A percentile compares a stretch with the other conserved stretches of the same genome.
phyloP scores from a whole-genome alignment of 64 coral and sea anemone genomes.

The Pocillopora verrucosa region DNA sequence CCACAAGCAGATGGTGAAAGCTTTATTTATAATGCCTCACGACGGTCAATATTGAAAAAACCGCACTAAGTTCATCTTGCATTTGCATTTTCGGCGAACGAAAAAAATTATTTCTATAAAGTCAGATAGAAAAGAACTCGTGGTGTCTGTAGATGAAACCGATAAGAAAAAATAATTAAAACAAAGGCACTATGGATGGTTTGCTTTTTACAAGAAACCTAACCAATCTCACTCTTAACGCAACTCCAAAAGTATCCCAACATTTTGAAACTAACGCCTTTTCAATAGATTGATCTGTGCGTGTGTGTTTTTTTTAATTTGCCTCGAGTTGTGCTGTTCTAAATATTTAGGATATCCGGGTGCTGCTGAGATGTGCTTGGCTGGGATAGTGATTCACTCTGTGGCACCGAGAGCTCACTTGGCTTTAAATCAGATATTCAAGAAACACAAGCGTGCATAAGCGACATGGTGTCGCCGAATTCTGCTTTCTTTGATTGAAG shows the following conservation, averaged over 20 bases:
- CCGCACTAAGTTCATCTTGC: conserved; percentile 1
- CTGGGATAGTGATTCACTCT: background rate
- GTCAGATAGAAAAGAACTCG: conserved; percentile 1
- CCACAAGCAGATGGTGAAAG: conserved; percentile 23
- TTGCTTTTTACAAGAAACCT: background rate
- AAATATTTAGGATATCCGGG: background rate
- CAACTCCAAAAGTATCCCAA: background rate
- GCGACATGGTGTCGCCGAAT: conserved; percentile 18
- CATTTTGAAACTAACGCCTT: background rate
- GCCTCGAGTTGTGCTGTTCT: background rate
- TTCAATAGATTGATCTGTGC: background rate
- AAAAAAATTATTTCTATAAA: conserved; percentile 34
- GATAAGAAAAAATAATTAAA: conserved; percentile 25
- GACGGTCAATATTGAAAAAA: conserved; percentile 27
- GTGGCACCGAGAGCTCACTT: conserved; percentile 1
- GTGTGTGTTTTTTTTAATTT: background rate
- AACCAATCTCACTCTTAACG: background rate
- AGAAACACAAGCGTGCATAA: background rate
- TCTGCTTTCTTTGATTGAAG: conserved; percentile 3
- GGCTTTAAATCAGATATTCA: conserved; percentile 25
- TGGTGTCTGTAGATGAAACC: conserved; percentile 24
- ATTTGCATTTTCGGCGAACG: conserved; percentile 24
- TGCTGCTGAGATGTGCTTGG: background rate
- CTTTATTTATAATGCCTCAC: conserved; percentile 19
- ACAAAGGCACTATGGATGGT: background rate